Evolutionary conservation across 2,888 invertebrate genomes (phyloP).

Genomic region (Nymphalis polychloros): DNA sequence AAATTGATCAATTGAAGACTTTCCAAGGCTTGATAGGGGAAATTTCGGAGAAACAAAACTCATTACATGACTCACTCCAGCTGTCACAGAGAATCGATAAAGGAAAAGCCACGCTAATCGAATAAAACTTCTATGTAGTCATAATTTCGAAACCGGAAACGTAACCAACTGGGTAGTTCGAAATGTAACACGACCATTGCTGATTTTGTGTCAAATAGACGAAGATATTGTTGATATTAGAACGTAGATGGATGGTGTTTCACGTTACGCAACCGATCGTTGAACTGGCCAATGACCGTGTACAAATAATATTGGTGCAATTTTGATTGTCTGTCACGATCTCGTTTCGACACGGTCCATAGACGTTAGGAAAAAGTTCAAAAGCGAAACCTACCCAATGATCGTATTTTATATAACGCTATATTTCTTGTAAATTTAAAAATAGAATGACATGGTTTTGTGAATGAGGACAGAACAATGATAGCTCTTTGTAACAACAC

Average conservation of each 20-base stretch:
- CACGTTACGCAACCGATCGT: slow-evolving; percentile 35
- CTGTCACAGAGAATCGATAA: slow-evolving; percentile 34
- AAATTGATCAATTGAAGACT: slow-evolving; percentile 31
- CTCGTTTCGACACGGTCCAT: slow-evolving; percentile 35
- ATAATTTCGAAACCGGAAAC: slow-evolving; percentile 11
- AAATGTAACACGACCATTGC: background rate
- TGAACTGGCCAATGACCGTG: slow-evolving; percentile 39
- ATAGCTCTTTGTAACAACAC: background rate
- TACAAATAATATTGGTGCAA: slow-evolving; percentile 36
- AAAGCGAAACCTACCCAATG: slow-evolving; percentile 15
- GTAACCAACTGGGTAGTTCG: background rate
- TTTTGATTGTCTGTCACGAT: slow-evolving; percentile 33
- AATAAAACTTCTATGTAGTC: slow-evolving; percentile 10
- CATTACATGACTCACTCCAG: slow-evolving; percentile 37
- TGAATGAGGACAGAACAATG: background rate
- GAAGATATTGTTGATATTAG: background rate
- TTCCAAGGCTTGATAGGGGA: slow-evolving; percentile 34
- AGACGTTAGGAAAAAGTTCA: slow-evolving; percentile 14
- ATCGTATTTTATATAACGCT: slow-evolving; percentile 16
- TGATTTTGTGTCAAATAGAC: background rate
- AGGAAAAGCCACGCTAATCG: slow-evolving; percentile 29
- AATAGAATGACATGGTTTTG: background rate
- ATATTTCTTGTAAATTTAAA: background rate
- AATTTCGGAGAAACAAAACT: slow-evolving; percentile 36
- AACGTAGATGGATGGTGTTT: slow-evolving; percentile 9